These are phyloP conservation scores for Pecten maximus DNA, from an alignment of 2,888 invertebrate species.

Conservation along the genomic window DNA sequence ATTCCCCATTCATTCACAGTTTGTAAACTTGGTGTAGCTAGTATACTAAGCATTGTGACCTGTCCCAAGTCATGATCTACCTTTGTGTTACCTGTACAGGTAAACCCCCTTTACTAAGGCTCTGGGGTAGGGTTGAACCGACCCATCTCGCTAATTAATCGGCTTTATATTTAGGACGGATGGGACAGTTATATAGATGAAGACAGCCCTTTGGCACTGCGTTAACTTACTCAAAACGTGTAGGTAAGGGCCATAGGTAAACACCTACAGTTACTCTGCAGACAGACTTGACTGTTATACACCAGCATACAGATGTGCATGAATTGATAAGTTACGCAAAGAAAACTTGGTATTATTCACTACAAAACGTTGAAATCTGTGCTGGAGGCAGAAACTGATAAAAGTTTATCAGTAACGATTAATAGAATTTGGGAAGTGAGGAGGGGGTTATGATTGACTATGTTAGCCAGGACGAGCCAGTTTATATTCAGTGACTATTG, in stretches of 20 bases:
- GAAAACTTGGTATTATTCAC: not conserved
- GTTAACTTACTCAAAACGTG: not conserved
- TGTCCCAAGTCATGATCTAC: not conserved
- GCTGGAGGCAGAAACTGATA: slow-evolving; percentile 22
- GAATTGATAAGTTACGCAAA: not conserved
- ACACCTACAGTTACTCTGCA: not conserved
- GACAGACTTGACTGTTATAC: not conserved
- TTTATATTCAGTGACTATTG: not conserved
- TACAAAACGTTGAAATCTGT: not conserved
- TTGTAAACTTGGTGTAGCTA: not conserved
- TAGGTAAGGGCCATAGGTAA: not conserved
- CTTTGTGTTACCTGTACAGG: slow-evolving; percentile 11
- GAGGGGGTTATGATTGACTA: not conserved
- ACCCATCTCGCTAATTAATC: slow-evolving; percentile 17
- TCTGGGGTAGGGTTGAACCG: slow-evolving; percentile 23
- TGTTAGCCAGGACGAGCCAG: not conserved
- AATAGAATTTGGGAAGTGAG: not conserved
- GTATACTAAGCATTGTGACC: not conserved
- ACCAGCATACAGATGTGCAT: not conserved
- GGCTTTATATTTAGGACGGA: not conserved
- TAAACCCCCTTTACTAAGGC: not conserved
- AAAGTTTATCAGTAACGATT: not conserved
- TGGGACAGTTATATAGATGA: slow-evolving; percentile 15
- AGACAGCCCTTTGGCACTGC: not conserved
- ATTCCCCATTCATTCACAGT: not conserved